These are phyloP conservation scores for Erpornis zantholeuca DNA, from an alignment of 2,113 vertebrate genomes.

Conservation along the genomic window DNA sequence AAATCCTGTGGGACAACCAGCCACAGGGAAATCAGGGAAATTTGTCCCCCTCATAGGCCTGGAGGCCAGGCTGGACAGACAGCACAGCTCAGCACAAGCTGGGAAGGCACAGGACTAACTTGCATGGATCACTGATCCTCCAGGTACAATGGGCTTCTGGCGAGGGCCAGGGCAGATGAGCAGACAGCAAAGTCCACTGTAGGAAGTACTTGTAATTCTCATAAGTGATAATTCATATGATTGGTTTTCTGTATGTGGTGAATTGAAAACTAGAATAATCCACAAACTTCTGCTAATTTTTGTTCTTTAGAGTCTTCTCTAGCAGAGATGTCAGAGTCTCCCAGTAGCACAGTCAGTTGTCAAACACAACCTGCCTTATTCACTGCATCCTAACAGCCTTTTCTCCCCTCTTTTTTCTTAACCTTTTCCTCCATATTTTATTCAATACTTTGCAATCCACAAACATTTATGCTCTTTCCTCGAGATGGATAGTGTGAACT, in stretches of 20 bases:
- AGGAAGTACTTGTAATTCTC: background rate
- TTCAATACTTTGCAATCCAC: background rate
- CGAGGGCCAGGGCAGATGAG: background rate
- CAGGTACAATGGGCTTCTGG: accelerated
- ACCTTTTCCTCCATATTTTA: background rate
- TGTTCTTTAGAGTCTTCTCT: background rate
- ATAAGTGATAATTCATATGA: background rate
- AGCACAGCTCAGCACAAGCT: background rate
- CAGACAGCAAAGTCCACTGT: background rate
- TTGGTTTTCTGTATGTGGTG: background rate
- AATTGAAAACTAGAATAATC: background rate
- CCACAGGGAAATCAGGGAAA: no score
- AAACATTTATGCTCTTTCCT: background rate
- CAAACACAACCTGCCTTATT: background rate
- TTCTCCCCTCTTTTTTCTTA: background rate
- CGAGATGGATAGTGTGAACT: background rate
- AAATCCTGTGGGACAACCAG: background rate
- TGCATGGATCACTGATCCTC: background rate
- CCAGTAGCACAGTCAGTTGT: background rate
- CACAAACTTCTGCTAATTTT: background rate
- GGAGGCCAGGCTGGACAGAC: background rate
- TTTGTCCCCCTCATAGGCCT: accelerated
- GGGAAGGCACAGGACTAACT: background rate
- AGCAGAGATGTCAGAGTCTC: background rate
- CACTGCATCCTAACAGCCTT: background rate